Base-by-base conservation (phyloP, 2,888 invertebrate species). In the Acrobasis repandana region DNA sequence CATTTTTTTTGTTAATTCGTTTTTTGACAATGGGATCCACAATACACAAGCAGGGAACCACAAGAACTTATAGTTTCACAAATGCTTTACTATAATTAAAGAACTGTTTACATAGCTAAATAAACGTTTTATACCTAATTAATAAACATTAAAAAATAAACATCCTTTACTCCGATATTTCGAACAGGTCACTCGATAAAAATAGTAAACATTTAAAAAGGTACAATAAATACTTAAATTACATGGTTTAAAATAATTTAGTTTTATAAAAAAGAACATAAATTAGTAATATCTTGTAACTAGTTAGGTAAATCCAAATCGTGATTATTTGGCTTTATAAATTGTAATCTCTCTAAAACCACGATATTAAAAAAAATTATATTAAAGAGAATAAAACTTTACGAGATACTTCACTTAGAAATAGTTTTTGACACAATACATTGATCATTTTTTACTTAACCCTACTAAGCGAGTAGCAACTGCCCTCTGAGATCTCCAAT, bases 121-220 rank as follows among this genome's bases (percentile, higher is more conserved):
- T 60, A 60, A 60, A 60, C 60, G 52, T 52, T 48, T 38, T 46
- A 28, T 52, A 11, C 47, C 65, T 67, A 68, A 71, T 52, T 58
- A 62, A 64, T 65, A 65, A 67, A 67, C 49, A 62, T 60, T 62
- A 65, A 63, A 69, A 68, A 70, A 70, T 68, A 71, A 69, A 70
- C 69, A 68, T 68, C 69, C 64, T 67, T 68, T 66, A 62, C 62
- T 66, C 64, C 70, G 66, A 61, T 63, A 63, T 62, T 60, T 64
- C 65, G 63, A 64, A 68, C 60, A 20, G 65, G 65, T 64, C 65
- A 64, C 59, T 62, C 54, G 58, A 43, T 15, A 43, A 60, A 52
- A 9, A 8, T 9, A 28, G 6, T 52, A 58, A 10, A 46, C 14
- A 46, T 28, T 49, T 33, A 16, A 34, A 28, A 49, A 28, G 28